phyloP scores from a whole-genome alignment of 1,140 invertebrate genomes.

The Pteromalus puparum region DNA sequence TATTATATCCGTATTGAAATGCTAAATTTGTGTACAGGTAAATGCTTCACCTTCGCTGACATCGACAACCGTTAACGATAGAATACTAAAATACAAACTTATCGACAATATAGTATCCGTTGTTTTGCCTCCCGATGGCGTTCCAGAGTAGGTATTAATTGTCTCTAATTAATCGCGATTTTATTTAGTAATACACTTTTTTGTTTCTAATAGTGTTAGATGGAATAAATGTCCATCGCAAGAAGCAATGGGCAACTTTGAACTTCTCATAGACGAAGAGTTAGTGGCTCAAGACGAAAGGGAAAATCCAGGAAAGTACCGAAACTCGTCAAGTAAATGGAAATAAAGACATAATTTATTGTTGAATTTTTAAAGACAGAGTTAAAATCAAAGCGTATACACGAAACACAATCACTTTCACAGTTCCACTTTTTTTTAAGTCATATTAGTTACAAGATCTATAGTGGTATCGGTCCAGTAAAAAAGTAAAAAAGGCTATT shows the following conservation, averaged over 20 bases:
- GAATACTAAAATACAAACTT: slow-evolving; percentile 96
- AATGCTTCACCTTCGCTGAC: slow-evolving; percentile 97
- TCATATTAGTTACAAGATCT: no score
- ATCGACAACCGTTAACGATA: slow-evolving; percentile 95
- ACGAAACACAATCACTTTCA: not conserved
- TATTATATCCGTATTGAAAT: not conserved
- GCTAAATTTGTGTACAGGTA: slow-evolving; percentile 76
- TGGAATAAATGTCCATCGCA: slow-evolving; percentile 92
- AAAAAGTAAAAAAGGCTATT: not conserved
- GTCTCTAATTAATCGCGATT: not conserved
- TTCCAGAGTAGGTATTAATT: slow-evolving; percentile 84
- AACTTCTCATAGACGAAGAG: slow-evolving; percentile 92
- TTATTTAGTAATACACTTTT: not conserved
- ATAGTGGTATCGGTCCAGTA: no score
- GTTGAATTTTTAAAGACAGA: not conserved
- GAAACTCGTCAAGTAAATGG: slow-evolving; percentile 66
- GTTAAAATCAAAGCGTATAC: not conserved
- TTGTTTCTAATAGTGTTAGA: slow-evolving; percentile 79
- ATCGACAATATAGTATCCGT: slow-evolving; percentile 96
- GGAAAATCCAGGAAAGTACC: slow-evolving; percentile 66
- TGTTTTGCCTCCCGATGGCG: slow-evolving; percentile 90
- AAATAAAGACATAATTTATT: slow-evolving; percentile 58
- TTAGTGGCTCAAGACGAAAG: slow-evolving; percentile 78
- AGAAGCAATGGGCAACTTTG: slow-evolving; percentile 91
- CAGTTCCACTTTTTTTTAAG: not conserved